A percentile compares a stretch with the other conserved stretches of the same genome.
phyloP scores from a whole-genome alignment of 2,888 invertebrate genomes.

The Lucinisca nassula region DNA sequence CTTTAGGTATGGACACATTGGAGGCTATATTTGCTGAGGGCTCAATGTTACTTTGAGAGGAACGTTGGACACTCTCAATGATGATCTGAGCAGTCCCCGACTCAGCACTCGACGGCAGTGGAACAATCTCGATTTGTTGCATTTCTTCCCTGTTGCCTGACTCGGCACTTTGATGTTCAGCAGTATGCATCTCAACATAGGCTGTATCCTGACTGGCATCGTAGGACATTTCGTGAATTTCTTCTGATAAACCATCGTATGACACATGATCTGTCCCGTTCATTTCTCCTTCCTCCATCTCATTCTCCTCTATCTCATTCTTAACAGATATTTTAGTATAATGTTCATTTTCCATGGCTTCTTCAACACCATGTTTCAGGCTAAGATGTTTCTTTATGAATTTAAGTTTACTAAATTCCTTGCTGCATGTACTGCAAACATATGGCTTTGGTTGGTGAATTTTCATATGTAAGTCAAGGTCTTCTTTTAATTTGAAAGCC shows the following conservation, averaged over 20 bases:
- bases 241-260: background rate
- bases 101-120: background rate
- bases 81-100: background rate
- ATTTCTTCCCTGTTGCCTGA: background rate
- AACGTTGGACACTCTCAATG: background rate
- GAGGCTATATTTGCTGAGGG: background rate
- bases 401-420: constrained; percentile 59
- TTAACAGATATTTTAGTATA: constrained; percentile 26
- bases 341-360: constrained; percentile 47
- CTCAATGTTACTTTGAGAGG: background rate
- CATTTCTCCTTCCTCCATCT: background rate
- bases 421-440: constrained; percentile 45
- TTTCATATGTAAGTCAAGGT: constrained; percentile 53
- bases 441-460: constrained; percentile 63
- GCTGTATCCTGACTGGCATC: background rate
- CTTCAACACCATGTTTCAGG: constrained; percentile 41
- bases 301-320: background rate
- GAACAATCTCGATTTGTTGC: background rate
- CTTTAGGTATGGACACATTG: background rate
- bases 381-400: constrained; percentile 66
- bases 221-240: background rate
- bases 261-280: background rate
- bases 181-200: background rate
- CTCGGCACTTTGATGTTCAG: background rate
- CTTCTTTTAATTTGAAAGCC: constrained; percentile 46